Base-by-base conservation (phyloP, 2,888 invertebrate genomes). In the Protophormia terraenovae region DNA sequence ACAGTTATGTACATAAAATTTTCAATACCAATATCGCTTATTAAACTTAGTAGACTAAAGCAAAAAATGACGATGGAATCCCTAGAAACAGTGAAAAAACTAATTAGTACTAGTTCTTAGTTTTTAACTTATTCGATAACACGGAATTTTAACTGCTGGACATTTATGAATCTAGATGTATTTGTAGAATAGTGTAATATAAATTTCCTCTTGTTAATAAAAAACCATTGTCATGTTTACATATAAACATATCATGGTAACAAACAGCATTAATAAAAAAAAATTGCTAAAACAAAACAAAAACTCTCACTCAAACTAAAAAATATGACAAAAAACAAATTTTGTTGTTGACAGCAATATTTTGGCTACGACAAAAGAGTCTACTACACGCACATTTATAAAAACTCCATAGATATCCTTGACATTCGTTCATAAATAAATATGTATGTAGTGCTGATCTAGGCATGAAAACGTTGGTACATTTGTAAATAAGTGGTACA, bases 321-420 rank as follows among this genome's bases (percentile, higher is more conserved):
- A 60, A 62, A 64, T 29, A 14, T 14, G n/a, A n/a, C n/a, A n/a
- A n/a, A 60, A 81, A 58, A 69, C 32, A 72, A 53, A 47, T 53
- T 60, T 77, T 45, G 66, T 62, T 47, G 76, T 76, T 79, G 78
- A 79, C 69, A 79, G 69, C 45, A 79, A 83, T 69, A 75, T 55
- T 72, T 55, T 78, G 5, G 14, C 10, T 32, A 45, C 35, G 35
- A 22, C 19, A 0, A 64, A 41, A 64, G 64, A 12, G 14, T 62
- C 0, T 5, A n/a, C 10, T 41, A 53, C 29, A 10, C 29, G 35
- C n/a, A 19, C 58, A 71, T 76, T 62, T 29, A 62, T n/a, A 41
- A 41, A 3, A n/a, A 41, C 47, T 32, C 3, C 32, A 32, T 32
- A 32, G 32, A 32, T 32, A 19, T 35, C 14, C 32, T 41, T 29